Base-by-base conservation (phyloP, 2,113 vertebrate species). In the Tragelaphus imberbis region DNA sequence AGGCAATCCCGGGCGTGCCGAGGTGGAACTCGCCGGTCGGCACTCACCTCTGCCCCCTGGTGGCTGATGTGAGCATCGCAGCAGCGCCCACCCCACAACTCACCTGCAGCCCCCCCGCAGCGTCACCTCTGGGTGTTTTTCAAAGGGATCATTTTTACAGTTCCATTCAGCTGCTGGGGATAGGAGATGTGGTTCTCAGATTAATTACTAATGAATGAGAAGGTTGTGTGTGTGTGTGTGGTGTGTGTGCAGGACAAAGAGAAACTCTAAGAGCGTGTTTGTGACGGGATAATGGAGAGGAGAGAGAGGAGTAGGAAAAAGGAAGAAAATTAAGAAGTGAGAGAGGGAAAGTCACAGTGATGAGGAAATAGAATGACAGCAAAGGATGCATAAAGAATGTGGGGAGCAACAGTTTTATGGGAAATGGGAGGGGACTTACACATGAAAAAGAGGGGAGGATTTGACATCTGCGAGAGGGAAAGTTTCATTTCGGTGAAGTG, bases 201-300 rank as follows among this genome's bases (percentile, higher is more conserved):
- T 97, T 98, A 97, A 97, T 98, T 96, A 98, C 81, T 98, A 97
- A 98, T 98, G 96, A 40, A 98, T 97, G 95, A 95, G 65, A 95
- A 92, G 21, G 49, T 14, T 61, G 40, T 53, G 27, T 44, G 58
- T 2, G 56, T 81, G 89, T 44, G 10, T 91, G 71, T 65, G 95
- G 86, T 27, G 63, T 12, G 47, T 19, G 55, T 7, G 56, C 82
- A 30, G 13, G 5, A 97, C 23, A 14, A 56, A 80, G 5, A 86
- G 16, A 9, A 61, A 58, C 27, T 88, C 10, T 68, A 55, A 87
- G 71, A 92, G 51, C 71, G 16, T 75, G 85, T 96, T 96, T 98
- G 90, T 86, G 97, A 97, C 80, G 84, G 84, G 59, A 89, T 94
- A 95, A 94, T 91, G 56, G 71, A 40, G 81, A 94, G 51, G 77